Evolutionary conservation across 2,797 vertebrate species (phyloP), one percentile per base, ranked within the genome.

Genomic region (Myotis findleyi): DNA sequence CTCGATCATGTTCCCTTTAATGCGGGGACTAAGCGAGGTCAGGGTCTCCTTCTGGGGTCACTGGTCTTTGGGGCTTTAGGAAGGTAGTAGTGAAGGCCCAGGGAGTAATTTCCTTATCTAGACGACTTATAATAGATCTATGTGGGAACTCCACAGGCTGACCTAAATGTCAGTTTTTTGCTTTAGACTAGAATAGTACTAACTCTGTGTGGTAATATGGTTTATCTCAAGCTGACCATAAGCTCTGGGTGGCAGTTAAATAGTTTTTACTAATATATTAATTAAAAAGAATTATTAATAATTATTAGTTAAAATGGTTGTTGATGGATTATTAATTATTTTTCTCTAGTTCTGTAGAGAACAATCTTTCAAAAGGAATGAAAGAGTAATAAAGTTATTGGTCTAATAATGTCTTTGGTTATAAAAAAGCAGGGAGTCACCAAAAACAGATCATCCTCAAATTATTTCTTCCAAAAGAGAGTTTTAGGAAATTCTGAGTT

Each of bases 341-440:
- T 47, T 47, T 47, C 47, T 47, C 47, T 3, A 68, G 86, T 62
- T 88, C 41, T 77, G 8, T 11, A 51, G 49, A 68, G 62, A 62
- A 81, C 87, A 21, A 73, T 38, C 36, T 77, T 87, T 84, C 76
- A 66, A 89, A 84, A 80, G 12, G 71, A 27, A 59, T 51, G 18
- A 64, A 84, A 82, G 68, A 69, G 62, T 59, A 33, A 30, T 51
- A 66, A 23, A 36, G 47, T 38, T 55, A 38, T 59, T 13, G 30
- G 20, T 86, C 21, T 53, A 59, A 86, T 51, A 25, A 76, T 12
- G 44, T 38, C 23, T 92, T 53, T 53, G 38, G 62, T 79, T 75
- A 57, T 18, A 12, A 53, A 69, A 95, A 77, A 68, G 41, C 64
- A 79, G 17, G 17, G 41, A 49, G 44, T 51, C n/a, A 12, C 36